Evolutionary conservation across 2,113 vertebrate species (phyloP), one percentile per base, ranked within the genome.

Genomic region (Morone saxatilis): DNA sequence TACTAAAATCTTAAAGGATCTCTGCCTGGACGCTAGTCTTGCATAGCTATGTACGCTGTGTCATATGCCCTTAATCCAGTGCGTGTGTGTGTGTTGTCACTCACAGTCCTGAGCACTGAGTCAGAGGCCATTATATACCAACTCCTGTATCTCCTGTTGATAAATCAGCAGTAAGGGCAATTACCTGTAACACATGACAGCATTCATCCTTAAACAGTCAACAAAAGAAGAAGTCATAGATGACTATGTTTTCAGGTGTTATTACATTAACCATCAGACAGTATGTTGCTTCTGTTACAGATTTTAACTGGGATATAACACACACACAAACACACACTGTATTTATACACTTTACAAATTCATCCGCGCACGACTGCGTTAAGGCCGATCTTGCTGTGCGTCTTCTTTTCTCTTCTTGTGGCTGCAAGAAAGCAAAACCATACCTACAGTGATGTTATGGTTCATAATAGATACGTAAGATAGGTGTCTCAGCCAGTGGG

Each of bases 101-200:
- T 38, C 17, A 71, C 57, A 22, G 16, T 41, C 14, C 16, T 10
- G 36, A 31, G 54, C n/a, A 14, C 17, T 47, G 38, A n/a, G 40
- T 83, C 50, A 62, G 51, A 78, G 16, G 63, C 59, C 47, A 74
- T 36, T 63, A 56, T 48, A 48, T 77, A 31, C 67, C 17, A 61
- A 71, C 68, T 57, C 25, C 38, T 45, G 20, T 38, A 25, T 54
- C 19, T 78, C 57, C 76, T 40, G 66, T 63, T 83, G 63, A 51
- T 45, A 43, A 51, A n/a, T 68, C 53, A 78, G 16, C 31, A 69
- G 63, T 74, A 51, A 22, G 12, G 59, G n/a, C 7, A 62, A 66
- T 70, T 17, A 61, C 22, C 72, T 70, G 53, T 56, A 48, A 19
- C 60, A 78, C 47, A 75, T 7, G 60, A 48, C 60, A 48, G 16